Evolutionary conservation across 2,888 invertebrate genomes (phyloP), one percentile per base, ranked within the genome.

Genomic region (Synanthedon andrenaeformis): DNA sequence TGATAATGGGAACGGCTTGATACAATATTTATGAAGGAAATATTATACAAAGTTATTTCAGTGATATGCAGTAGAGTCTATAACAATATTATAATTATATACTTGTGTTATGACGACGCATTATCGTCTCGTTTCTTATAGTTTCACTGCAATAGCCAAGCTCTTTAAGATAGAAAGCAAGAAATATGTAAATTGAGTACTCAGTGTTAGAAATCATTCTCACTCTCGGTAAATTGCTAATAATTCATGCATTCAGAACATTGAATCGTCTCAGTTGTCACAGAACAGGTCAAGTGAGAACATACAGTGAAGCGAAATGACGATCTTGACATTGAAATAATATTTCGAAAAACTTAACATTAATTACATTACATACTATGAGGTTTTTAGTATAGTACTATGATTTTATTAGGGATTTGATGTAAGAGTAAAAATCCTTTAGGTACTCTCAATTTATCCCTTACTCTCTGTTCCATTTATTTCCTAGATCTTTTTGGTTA

Each of bases 221-320:
- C 72, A 70, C 76, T 78, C 63, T 74, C 73, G 53, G 66, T 65
- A 67, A 70, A 71, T 66, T 63, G 79, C 70, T 72, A 81, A 76
- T 70, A 71, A 75, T 76, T 76, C 60, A 73, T 77, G 79, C 66
- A 81, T 79, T 74, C 66, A 66, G 80, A 78, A 71, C 75, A 69
- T 53, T 59, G 60, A 64, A 71, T 66, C 72, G 67, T 67, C 66
- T 64, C 62, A 60, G 57, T 53, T 52, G 59, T 63, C 63, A 66
- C 58, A 61, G 57, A 59, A 60, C 58, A 60, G 57, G 64, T 61
- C 52, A 61, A 66, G 65, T 66, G 65, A n/a, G n/a, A 45, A 45
- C 13, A 14, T 12, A 14, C 45, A 14, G 14, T 13, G n/a, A 45
- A 45, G 45, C 35, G 35, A 35, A 35, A 35, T 35, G 10, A 35